phyloP scores from a whole-genome alignment of 2,888 invertebrate genomes.

The Trachelus tabidus region DNA sequence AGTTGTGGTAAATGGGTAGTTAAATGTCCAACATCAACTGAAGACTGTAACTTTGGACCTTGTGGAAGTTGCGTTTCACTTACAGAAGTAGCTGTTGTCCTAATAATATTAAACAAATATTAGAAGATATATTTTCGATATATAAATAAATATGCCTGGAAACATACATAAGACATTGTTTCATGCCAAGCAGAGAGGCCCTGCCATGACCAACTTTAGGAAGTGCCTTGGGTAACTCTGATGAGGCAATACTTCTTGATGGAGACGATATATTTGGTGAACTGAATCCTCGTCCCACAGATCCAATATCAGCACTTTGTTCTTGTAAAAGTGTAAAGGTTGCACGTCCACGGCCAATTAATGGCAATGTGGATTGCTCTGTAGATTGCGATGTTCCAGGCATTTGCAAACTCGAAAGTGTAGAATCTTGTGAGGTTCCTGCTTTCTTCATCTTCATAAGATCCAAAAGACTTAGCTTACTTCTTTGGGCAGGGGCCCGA shows the following conservation, averaged over 20 bases:
- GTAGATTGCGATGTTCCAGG: background rate
- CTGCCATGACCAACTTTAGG: conserved; percentile 26
- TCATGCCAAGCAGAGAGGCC: conserved; percentile 19
- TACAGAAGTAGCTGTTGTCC: background rate
- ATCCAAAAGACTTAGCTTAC: background rate
- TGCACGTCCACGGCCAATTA: background rate
- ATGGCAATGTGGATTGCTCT: background rate
- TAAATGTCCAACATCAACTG: conserved; percentile 36
- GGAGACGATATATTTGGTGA: background rate
- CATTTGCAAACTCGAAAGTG: background rate
- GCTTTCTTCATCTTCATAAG: background rate
- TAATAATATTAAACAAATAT: background rate
- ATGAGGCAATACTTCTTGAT: background rate
- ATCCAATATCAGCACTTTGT: background rate
- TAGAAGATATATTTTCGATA: background rate
- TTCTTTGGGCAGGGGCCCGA: background rate
- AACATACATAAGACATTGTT: background rate
- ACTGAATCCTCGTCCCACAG: background rate
- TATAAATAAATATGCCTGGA: background rate
- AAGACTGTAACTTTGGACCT: background rate
- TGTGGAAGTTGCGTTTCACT: background rate
- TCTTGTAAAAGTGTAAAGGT: background rate
- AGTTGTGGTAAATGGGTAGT: conserved; percentile 41
- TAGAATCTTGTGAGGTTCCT: background rate
- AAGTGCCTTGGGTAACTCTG: background rate